phyloP scores from a whole-genome alignment of 2,113 vertebrate genomes.

The Prionailurus bengalensis region DNA sequence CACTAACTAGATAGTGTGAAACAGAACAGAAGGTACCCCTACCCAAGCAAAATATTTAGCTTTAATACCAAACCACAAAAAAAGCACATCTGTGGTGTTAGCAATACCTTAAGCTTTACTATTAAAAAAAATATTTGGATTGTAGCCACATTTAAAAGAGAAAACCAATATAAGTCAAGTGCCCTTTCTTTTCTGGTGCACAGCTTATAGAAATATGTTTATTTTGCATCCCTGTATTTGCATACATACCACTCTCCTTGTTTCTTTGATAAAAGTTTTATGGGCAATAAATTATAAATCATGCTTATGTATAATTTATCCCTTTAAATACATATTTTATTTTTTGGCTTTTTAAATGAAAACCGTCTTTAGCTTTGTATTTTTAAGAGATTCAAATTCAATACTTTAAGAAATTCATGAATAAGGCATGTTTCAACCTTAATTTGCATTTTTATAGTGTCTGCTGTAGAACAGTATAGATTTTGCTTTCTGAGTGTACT shows the following conservation, averaged over 20 bases:
- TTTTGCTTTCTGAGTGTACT: slow-evolving; percentile 83
- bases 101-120: not conserved
- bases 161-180: slow-evolving; percentile 60
- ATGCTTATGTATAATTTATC: slow-evolving; percentile 88
- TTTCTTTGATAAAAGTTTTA: slow-evolving; percentile 89
- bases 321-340: slow-evolving; percentile 90
- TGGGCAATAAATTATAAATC: slow-evolving; percentile 88
- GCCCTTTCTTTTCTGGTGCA: slow-evolving; percentile 60
- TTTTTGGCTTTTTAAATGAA: slow-evolving; percentile 85
- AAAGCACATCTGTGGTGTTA: slow-evolving; percentile 46
- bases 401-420: slow-evolving; percentile 87
- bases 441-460: slow-evolving; percentile 89
- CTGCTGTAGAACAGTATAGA: slow-evolving; percentile 83
- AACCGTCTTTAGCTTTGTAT: slow-evolving; percentile 84
- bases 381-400: slow-evolving; percentile 86
- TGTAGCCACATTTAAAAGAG: slow-evolving; percentile 62
- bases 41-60: slow-evolving; percentile 48
- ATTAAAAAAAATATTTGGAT: slow-evolving; percentile 52
- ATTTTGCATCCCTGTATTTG: slow-evolving; percentile 83
- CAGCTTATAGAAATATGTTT: slow-evolving; percentile 81
- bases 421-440: slow-evolving; percentile 86
- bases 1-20: slow-evolving; percentile 70
- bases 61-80: slow-evolving; percentile 71
- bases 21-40: slow-evolving; percentile 64
- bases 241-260: slow-evolving; percentile 82